Evolutionary conservation across 2,888 invertebrate genomes (phyloP), one percentile per base, ranked within the genome.

Genomic region (Pachliopta kotzebuea): DNA sequence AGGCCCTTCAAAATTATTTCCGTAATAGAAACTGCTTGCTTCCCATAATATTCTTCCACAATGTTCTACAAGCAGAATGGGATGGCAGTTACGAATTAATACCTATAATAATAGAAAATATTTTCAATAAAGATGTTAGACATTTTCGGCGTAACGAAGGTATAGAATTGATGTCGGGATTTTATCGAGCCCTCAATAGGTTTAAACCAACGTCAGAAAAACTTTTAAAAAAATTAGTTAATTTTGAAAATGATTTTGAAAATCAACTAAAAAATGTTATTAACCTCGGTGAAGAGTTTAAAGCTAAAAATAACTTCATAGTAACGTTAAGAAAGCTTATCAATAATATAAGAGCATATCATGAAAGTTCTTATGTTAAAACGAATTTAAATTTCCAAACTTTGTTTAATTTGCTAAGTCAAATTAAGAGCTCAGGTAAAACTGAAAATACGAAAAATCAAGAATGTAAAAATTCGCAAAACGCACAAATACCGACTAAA

Each of bases 91-190:
- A 93, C 82, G 82, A 89, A 55, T 84, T 96, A 58, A 87, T 93
- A 4, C 90, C 92, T 0, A 75, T 93, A 59, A 77, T 95, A 60
- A 85, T 93, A n/a, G 86, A 93, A 26, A 93, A 93, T 74, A 88
- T 94, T 61, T 94, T 96, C 67, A 91, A 92, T 62, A 79, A 84
- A 21, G 90, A 92, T 23, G 92, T 95, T 3, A 90, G 95, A 67
- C 93, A 94, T 37, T 96, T 94, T 74, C 90, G 95, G 26, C 92
- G 94, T 54, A 94, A 93, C 68, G 95, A 96, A 84, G 94, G 94
- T 0, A 74, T 95, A 1, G 95, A 95, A 74, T 83, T 96, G 65
- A 77, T 96, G 56, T 85, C 89, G n/a, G 86, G 93, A 4, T 94
- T 95, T 70, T 96, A 94, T 78, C 89, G 91, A 57, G 93, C 94